phyloP scores from a whole-genome alignment of 2,888 invertebrate genomes.

The Scaptodrosophila latifasciaeformis region DNA sequence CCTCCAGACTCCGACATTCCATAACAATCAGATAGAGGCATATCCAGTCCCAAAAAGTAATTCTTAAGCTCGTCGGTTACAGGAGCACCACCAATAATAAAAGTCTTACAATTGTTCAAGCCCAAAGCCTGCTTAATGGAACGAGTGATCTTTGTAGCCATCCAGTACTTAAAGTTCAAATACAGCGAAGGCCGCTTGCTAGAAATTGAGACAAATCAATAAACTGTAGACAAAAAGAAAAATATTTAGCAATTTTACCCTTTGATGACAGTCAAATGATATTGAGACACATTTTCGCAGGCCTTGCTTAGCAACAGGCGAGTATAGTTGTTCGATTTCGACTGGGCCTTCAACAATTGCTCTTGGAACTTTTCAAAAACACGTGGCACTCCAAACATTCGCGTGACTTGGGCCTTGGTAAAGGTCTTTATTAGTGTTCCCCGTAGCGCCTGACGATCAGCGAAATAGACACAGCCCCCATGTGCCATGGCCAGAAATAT shows the following conservation, averaged over 20 bases:
- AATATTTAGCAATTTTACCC: too few relatives aligned
- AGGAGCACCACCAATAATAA: conserved; percentile 89
- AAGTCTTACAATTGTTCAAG: conserved; percentile 81
- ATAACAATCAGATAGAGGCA: conserved; percentile 87
- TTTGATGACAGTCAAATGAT: conserved; percentile 78
- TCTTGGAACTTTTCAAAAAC: conserved; percentile 96
- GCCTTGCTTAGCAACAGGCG: conserved; percentile 82
- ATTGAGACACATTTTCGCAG: conserved; percentile 78
- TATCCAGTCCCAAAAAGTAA: conserved; percentile 89
- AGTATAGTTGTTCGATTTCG: conserved; percentile 81
- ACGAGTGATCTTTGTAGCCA: conserved; percentile 80
- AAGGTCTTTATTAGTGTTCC: conserved; percentile 85
- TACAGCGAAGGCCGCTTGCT: conserved; percentile 38
- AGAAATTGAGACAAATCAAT: not conserved
- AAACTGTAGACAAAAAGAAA: too few relatives aligned
- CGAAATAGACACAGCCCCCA: conserved; percentile 82
- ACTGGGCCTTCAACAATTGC: conserved; percentile 83
- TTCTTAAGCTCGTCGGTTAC: conserved; percentile 85
- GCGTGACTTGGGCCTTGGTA: conserved; percentile 85
- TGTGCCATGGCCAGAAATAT: conserved; percentile 77
- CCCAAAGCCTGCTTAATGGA: conserved; percentile 86
- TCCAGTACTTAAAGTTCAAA: conserved; percentile 50
- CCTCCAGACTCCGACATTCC: conserved; percentile 94
- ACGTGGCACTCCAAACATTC: conserved; percentile 90
- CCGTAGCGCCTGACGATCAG: conserved; percentile 90